phyloP scores from a whole-genome alignment of 2,113 vertebrate species.

The Phodopus roborovskii region DNA sequence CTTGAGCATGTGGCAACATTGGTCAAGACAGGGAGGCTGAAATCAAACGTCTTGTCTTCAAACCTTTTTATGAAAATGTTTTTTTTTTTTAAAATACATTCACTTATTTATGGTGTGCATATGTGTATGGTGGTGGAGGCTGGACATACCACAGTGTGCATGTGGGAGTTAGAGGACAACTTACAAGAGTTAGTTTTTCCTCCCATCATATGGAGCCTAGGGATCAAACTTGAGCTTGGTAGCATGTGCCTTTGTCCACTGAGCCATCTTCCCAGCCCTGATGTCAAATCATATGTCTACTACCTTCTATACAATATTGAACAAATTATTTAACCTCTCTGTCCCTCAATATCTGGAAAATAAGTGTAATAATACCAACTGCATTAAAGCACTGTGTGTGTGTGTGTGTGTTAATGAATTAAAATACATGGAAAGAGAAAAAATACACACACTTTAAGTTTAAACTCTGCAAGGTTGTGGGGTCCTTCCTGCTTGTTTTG shows the following conservation, averaged over 20 bases:
- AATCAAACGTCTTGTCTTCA: background rate
- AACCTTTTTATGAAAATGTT: background rate
- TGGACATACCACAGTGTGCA: too few relatives aligned
- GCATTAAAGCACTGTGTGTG: background rate
- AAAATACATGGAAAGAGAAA: conserved; percentile 34
- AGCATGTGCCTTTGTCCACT: background rate
- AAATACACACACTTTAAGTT: background rate
- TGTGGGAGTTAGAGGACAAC: background rate
- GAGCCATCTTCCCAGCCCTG: background rate
- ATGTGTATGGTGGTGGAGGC: too few relatives aligned
- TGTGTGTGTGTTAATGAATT: background rate
- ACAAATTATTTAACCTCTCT: conserved; percentile 10
- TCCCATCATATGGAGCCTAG: background rate
- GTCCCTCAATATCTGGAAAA: background rate
- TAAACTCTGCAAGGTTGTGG: background rate
- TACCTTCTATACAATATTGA: background rate
- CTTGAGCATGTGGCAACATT: background rate
- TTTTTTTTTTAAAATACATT: background rate
- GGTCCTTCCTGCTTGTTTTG: conserved; percentile 2
- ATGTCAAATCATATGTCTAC: background rate
- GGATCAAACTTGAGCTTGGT: background rate
- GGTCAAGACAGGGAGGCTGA: background rate
- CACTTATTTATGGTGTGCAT: background rate
- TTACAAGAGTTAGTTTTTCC: background rate
- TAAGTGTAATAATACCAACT: background rate